A percentile compares a stretch with the other conserved stretches of the same genome.
phyloP scores from a whole-genome alignment of 2,113 vertebrate genomes.

The Syrmaticus mikado region DNA sequence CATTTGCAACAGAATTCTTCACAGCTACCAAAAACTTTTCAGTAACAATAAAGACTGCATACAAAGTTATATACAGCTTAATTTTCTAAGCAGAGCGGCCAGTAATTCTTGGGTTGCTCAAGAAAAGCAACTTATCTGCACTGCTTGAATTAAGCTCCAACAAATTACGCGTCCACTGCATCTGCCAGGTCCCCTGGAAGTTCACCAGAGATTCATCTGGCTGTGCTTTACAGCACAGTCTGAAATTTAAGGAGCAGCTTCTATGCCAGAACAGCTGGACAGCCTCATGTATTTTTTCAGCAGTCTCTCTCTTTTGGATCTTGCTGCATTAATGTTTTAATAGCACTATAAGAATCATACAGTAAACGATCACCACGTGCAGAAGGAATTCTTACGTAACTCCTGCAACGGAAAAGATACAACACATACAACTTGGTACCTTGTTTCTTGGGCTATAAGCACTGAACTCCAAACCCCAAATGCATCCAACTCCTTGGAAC shows the following conservation, averaged over 20 bases:
- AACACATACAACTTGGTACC: background rate
- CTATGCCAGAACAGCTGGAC: slow-evolving; percentile 27
- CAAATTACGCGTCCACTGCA: background rate
- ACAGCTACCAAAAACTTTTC: background rate
- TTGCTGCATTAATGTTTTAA: slow-evolving; percentile 25
- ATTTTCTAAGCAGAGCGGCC: background rate
- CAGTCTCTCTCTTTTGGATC: background rate
- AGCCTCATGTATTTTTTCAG: background rate
- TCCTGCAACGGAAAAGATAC: background rate
- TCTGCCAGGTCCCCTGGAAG: background rate
- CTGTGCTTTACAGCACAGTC: background rate
- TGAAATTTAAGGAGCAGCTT: slow-evolving; percentile 48
- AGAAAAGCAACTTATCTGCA: background rate
- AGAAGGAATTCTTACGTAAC: slow-evolving; percentile 10
- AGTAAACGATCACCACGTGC: background rate
- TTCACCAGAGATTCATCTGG: background rate
- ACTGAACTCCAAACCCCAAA: background rate
- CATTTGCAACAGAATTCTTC: background rate
- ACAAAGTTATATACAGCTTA: background rate
- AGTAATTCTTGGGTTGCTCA: background rate
- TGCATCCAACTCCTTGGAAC: background rate
- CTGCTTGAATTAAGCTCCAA: background rate
- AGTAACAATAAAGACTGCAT: background rate
- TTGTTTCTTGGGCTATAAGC: background rate
- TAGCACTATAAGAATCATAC: background rate